Percentiles rank a stretch among this genome's conserved stretches.
Evolutionary conservation across 2,797 vertebrate species (phyloP).

Genomic region (Neostethus bicornis): DNA sequence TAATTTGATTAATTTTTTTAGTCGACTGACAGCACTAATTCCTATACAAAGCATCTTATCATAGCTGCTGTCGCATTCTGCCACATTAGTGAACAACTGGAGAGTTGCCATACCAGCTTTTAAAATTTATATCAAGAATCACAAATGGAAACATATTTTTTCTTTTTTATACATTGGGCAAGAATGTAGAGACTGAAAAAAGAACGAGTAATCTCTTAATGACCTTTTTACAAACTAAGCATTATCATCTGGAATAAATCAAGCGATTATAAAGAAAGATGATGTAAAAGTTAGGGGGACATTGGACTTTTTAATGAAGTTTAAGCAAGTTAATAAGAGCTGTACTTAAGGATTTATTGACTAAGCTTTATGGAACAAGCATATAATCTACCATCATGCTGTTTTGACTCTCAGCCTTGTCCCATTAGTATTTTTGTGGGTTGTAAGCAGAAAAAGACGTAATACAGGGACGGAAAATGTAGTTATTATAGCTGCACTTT

Average conservation of each 20-base stretch:
- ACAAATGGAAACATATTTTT: neutral
- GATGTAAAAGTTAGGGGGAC: neutral
- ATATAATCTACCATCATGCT: neutral
- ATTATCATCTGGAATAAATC: neutral
- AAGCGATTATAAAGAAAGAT: neutral
- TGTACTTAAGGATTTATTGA: constrained; percentile 27
- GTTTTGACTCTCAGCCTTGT: constrained; percentile 1
- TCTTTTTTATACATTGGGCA: constrained; percentile 11
- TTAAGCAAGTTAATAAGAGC: constrained; percentile 41
- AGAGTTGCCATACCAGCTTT: constrained; percentile 17
- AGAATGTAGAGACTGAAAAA: no score
- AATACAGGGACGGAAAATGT: constrained; percentile 1
- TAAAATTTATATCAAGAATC: neutral
- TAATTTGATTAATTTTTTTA: no score
- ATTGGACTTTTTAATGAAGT: constrained; percentile 28
- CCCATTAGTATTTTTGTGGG: neutral
- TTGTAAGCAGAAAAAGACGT: neutral
- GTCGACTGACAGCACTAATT: no score
- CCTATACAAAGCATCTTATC: no score
- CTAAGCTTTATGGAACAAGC: constrained; percentile 6
- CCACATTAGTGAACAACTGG: constrained; percentile 54
- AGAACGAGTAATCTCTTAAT: neutral
- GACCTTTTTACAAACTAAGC: neutral
- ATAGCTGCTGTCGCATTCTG: constrained; percentile 8
- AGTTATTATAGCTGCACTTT: constrained; percentile 22